These are phyloP conservation scores for Leucophenga montana DNA, from an alignment of 2,888 invertebrate species.

Conservation along the genomic window DNA sequence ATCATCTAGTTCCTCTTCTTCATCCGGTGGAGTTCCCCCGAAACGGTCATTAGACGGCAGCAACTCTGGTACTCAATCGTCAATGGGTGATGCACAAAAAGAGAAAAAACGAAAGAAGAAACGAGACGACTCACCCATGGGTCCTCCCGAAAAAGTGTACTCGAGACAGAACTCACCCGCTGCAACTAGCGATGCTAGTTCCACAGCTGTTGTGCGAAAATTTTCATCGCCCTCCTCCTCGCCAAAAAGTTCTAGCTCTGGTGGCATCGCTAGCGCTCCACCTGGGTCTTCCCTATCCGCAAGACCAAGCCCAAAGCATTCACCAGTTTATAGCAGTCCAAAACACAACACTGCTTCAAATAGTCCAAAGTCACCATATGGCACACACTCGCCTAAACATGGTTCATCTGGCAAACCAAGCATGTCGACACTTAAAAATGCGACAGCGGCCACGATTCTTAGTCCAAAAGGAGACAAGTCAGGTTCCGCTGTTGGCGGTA, in stretches of 20 bases:
- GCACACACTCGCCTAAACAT: conserved; percentile 86
- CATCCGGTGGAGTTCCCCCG: conserved; percentile 38
- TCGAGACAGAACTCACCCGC: conserved; percentile 77
- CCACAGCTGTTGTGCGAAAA: conserved; percentile 75
- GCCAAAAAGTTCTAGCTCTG: conserved; percentile 60
- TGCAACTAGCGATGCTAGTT: conserved; percentile 75
- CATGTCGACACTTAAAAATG: conserved; percentile 89
- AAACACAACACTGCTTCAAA: conserved; percentile 81
- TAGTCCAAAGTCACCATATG: conserved; percentile 83
- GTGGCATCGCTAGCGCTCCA: conserved; percentile 52
- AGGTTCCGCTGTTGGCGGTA: conserved; percentile 7
- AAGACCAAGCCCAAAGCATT: conserved; percentile 82
- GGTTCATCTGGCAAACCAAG: conserved; percentile 87
- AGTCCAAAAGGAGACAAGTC: conserved; percentile 67
- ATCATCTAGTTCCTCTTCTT: conserved; percentile 24
- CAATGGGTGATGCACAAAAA: conserved; percentile 53
- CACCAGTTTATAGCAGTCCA: conserved; percentile 83
- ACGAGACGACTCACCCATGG: conserved; percentile 77
- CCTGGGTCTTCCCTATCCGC: conserved; percentile 54
- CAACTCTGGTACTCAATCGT: conserved; percentile 20
- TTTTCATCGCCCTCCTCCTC: conserved; percentile 79
- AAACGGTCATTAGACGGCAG: conserved; percentile 53
- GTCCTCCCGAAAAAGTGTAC: conserved; percentile 84
- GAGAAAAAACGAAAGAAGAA: conserved; percentile 86
- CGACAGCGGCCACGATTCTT: conserved; percentile 72